A percentile compares a stretch with the other conserved stretches of the same genome.
Conservation (phyloP, 2,113 vertebrate species). For the Chauna torquata region DNA sequence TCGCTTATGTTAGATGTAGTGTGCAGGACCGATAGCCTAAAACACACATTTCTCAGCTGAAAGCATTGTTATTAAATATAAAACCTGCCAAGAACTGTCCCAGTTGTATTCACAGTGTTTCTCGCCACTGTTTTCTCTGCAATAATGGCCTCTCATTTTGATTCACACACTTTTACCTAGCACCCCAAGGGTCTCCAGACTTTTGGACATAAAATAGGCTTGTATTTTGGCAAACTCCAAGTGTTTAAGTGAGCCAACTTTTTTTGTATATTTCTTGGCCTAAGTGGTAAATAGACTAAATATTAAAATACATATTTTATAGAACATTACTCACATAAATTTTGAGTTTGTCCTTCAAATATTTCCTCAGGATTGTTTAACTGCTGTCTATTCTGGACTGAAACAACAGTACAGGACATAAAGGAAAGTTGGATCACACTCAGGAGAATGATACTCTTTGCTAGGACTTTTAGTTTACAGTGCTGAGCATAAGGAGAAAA, state of each 20-base stretch:
- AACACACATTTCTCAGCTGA: not conserved
- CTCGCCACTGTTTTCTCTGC: not conserved
- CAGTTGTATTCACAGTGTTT: not conserved
- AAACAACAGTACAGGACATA: not conserved
- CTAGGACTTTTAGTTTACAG: not conserved
- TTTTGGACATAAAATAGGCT: not conserved
- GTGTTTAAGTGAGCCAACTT: not conserved
- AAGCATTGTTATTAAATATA: conserved; percentile 28
- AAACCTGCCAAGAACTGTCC: not conserved
- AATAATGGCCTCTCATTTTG: not conserved
- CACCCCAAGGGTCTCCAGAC: not conserved
- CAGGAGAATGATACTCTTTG: not conserved
- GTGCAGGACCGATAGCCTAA: not conserved
- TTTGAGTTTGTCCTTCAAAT: not conserved
- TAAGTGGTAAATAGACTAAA: not conserved
- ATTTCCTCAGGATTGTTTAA: not conserved
- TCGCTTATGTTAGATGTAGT: not conserved
- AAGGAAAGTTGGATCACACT: not conserved
- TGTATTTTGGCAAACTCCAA: not conserved
- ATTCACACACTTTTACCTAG: not conserved
- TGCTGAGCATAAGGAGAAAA: not conserved
- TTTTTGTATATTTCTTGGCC: not conserved
- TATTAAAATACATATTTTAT: conserved; percentile 3
- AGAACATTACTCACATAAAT: not conserved
- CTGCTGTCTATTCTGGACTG: not conserved